Conservation (phyloP, 2,113 vertebrate genomes). For the Thomomys bottae region DNA sequence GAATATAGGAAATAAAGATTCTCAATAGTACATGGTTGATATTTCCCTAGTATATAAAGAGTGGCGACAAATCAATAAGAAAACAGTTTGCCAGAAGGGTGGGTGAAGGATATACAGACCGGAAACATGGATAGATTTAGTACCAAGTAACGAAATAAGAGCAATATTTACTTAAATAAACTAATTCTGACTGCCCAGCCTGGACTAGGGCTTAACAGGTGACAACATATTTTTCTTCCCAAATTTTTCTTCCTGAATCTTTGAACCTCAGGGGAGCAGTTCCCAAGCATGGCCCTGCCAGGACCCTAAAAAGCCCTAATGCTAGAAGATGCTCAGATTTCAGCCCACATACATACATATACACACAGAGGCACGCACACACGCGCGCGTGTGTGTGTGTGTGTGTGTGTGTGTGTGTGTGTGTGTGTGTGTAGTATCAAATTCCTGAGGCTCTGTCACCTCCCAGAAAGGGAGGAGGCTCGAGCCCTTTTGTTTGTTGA, state of each 20-base stretch:
- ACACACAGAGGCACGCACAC: too few relatives aligned
- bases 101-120: not conserved
- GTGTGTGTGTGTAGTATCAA: too few relatives aligned
- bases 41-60: conserved; percentile 51
- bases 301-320: not conserved
- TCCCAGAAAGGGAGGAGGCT: not conserved
- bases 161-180: not conserved
- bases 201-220: not conserved
- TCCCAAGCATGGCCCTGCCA: not conserved
- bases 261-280: not conserved
- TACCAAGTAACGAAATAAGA: not conserved
- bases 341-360: too few relatives aligned
- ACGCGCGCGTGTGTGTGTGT: too few relatives aligned
- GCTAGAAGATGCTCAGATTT: not conserved
- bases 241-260: not conserved
- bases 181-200: not conserved
- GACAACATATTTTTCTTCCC: not conserved
- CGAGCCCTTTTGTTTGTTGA: too few relatives aligned
- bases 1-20: not conserved
- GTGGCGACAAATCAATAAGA: conserved; percentile 35
- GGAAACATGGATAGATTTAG: not conserved
- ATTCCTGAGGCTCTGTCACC: not conserved
- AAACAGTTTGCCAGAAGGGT: not conserved
- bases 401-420: too few relatives aligned
- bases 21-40: not conserved